A percentile compares a stretch with the other conserved stretches of the same genome.
These are phyloP conservation scores for Ceratina japonica DNA, from an alignment of 1,140 invertebrate genomes.

Conservation along the genomic window DNA sequence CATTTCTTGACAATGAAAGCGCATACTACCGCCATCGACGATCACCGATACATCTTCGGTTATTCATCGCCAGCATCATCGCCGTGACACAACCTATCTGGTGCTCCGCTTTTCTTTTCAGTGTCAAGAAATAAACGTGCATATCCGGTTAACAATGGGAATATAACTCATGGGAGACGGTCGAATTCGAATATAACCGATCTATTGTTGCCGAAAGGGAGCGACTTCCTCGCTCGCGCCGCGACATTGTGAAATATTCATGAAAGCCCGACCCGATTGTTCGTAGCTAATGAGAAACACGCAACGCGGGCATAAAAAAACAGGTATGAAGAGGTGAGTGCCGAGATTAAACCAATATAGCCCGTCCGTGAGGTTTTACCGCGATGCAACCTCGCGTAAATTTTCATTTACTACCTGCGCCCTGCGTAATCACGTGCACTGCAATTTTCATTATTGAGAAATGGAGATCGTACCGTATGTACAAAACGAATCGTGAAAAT, in stretches of 20 bases:
- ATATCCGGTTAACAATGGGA: slow-evolving; percentile 14
- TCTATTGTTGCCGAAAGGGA: slow-evolving; percentile 30
- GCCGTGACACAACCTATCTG: background rate
- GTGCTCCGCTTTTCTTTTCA: background rate
- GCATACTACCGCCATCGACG: background rate
- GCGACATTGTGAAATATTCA: slow-evolving; percentile 43
- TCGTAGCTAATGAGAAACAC: slow-evolving; percentile 37
- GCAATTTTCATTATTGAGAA: background rate
- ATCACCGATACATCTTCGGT: background rate
- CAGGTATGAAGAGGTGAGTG: no score
- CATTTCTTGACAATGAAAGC: background rate
- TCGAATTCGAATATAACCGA: slow-evolving; percentile 33
- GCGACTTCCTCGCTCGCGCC: slow-evolving; percentile 12
- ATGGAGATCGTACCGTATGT: background rate
- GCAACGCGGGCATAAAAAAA: background rate
- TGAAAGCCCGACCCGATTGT: slow-evolving; percentile 23
- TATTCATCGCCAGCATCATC: background rate
- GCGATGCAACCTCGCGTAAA: background rate
- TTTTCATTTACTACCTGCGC: background rate
- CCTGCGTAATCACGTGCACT: background rate
- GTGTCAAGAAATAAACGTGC: slow-evolving; percentile 28
- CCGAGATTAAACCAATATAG: background rate
- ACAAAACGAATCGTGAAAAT: no score
- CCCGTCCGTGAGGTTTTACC: background rate
- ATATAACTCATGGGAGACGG: slow-evolving; percentile 28